Base-by-base conservation (phyloP, 2,888 invertebrate species). In the Pegoplata infirma region DNA sequence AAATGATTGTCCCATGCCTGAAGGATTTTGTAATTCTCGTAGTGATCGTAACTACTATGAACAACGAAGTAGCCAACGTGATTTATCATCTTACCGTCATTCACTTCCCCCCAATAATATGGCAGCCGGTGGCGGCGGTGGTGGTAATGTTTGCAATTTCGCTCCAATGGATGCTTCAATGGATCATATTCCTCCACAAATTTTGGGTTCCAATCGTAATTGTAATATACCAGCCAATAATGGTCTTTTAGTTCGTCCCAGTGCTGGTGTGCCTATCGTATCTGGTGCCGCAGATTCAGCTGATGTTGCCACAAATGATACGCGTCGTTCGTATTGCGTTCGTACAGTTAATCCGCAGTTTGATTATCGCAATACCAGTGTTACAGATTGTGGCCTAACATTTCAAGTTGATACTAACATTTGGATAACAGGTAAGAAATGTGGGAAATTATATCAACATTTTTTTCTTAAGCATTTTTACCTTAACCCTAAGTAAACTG, bases 351-450 rank as follows among this genome's bases (percentile, higher is more conserved):
- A 93, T 12, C 92, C 93, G 81, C 92, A 93, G 84, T 93, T 93
- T 0, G 94, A 94, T 86, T 94, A 94, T 84, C 91, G 93, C 84
- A 96, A 95, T 88, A 93, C 93, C 14, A 93, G 93, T 82, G 94
- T 93, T 23, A 91, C 95, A 56, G 95, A 96, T 87, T 94, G 94
- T 85, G 93, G 93, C 12, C 92, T 95, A 25, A 94, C 95, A 2
- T 95, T 96, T 87, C 93, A 93, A 85, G 95, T 95, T 56, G 94
- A 95, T 86, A 94, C 93, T 86, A 94, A 94, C 86, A 94, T 96
- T 83, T 94, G 94, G 86, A 91, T 95, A 55, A 91, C 94, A 77
- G 96, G 86, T 86, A 80, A 58, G 67, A n/a, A n/a, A n/a, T n/a
- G n/a, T n/a, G n/a, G n/a, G n/a, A n/a, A n/a, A n/a, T n/a, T n/a